phyloP scores from a whole-genome alignment of 2,888 invertebrate species.

The Sphaerophoria rueppellii region DNA sequence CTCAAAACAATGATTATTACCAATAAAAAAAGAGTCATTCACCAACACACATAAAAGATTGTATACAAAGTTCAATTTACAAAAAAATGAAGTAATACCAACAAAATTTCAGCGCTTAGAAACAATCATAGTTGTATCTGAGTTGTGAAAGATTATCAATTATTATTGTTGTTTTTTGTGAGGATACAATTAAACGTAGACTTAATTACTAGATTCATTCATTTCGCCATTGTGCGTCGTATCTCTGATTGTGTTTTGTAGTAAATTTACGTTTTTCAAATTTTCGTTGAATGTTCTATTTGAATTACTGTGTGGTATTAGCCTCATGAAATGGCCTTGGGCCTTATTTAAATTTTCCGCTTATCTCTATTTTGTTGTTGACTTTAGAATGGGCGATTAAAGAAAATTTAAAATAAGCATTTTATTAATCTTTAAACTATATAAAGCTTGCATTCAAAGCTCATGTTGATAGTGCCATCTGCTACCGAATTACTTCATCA shows the following conservation, averaged over 20 bases:
- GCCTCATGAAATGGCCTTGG: background rate
- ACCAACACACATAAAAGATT: slow-evolving; percentile 3
- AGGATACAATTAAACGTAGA: background rate
- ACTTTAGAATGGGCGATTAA: background rate
- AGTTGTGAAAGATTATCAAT: background rate
- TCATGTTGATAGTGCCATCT: slow-evolving; percentile 55
- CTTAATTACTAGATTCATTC: background rate
- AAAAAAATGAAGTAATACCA: slow-evolving; percentile 29
- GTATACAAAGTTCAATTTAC: slow-evolving; percentile 48
- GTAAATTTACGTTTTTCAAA: background rate
- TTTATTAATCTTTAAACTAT: background rate
- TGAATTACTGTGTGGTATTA: background rate
- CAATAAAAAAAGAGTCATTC: slow-evolving; percentile 22
- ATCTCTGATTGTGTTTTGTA: background rate
- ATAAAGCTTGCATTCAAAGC: slow-evolving; percentile 6
- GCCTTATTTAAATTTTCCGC: background rate
- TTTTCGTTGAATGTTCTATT: too few relatives aligned
- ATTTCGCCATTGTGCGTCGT: background rate
- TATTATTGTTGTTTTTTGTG: background rate
- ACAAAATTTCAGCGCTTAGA: slow-evolving; percentile 13
- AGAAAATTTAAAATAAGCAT: slow-evolving; percentile 4
- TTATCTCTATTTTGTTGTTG: background rate
- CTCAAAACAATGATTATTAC: slow-evolving; percentile 44
- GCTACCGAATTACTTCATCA: slow-evolving; percentile 36
- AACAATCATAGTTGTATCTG: slow-evolving; percentile 4